Base-by-base conservation (phyloP, 2,888 invertebrate genomes). In the Melitaea athalia region DNA sequence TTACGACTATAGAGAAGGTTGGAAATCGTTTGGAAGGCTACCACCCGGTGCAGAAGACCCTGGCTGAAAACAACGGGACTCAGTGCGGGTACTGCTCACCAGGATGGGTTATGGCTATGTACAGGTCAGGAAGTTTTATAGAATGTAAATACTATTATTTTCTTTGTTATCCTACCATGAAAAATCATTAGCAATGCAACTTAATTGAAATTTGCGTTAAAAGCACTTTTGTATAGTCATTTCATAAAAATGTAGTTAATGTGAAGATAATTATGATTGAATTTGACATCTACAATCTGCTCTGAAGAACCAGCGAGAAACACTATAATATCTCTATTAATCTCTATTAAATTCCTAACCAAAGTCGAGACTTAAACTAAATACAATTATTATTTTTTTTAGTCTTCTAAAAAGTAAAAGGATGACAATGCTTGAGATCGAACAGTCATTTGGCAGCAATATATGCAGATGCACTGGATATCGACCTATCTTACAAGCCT, bases 381-480 rank as follows among this genome's bases (percentile, higher is more conserved):
- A 68, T 59, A 57, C 6, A 31, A 52, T 55, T 52, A n/a, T n/a
- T n/a, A n/a, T 52, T 63, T 17, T 17, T 53, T 52, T 33, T 8
- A 33, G 43, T n/a, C 33, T 57, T 31, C 42, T 59, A 17, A 47
- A 64, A 47, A 31, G 81, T 15, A 84, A 90, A 10, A 76, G 84
- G 17, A 76, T 93, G 33, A 94, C 94, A 0, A 94, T 93, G 93
- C 84, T 94, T 69, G 93, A 95, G 74, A 93, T 96, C 7, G 96
- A 96, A 82, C 93, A 95, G 72, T 93, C 94, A 0, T 95, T 96
- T 75, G 95, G 94, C n/a, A 95, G 96, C 49, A 96, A 96, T 74
- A 92, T 96, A 53, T 96, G 96, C 75, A 91, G 96, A 49, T 96
- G 96, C 77, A 96, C 96, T 0, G 95, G 95, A 0, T 95, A 95